Base-by-base conservation (phyloP, 1,140 invertebrate species). In the Apocrypta bakeri region DNA sequence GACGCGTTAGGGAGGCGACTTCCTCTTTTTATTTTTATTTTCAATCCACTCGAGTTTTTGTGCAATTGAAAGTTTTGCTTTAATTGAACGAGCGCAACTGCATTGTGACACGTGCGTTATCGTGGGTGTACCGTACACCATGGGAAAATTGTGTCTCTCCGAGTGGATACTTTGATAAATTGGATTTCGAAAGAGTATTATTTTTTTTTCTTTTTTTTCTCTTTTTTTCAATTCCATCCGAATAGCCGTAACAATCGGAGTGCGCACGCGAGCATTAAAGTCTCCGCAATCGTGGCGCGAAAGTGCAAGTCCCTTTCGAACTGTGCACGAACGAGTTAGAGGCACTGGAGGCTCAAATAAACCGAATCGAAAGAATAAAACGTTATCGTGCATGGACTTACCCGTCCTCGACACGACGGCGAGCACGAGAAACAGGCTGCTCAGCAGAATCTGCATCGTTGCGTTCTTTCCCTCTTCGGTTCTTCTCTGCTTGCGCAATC, bases 401-500 rank as follows among this genome's bases (percentile, higher is more conserved):
- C 89, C 89, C 71, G 88, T 87, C 86, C 86, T 89, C 27, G 88
- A 88, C 14, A 84, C 72, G 72, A 88, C 81, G 80, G 85, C 88
- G 40, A 77, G 72, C 83, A 88, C 84, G 81, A 89, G 83, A 80
- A 89, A 37, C 27, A 87, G 66, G 66, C 85, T 84, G 84, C 75
- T 88, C 29, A 87, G 73, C 56, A 88, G 78, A 81, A 90, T 48
- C 81, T 56, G 48, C 88, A 89, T 90, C 78, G 78, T 87, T 81
- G 77, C 24, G 37, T 27, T 24, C 73, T 25, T 75, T 40, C 71
- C 64, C 48, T 37, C 29, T 56, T 6, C 27, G 42, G 11, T 40
- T 48, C 29, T 71, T 21, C 25, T 12, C 25, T 61, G 17, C n/a
- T 73, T 56, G 25, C 68, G 68, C 68, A 71, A 71, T 29, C 6